Conservation (phyloP, 2,113 vertebrate genomes). For the Calyptomena viridis region DNA sequence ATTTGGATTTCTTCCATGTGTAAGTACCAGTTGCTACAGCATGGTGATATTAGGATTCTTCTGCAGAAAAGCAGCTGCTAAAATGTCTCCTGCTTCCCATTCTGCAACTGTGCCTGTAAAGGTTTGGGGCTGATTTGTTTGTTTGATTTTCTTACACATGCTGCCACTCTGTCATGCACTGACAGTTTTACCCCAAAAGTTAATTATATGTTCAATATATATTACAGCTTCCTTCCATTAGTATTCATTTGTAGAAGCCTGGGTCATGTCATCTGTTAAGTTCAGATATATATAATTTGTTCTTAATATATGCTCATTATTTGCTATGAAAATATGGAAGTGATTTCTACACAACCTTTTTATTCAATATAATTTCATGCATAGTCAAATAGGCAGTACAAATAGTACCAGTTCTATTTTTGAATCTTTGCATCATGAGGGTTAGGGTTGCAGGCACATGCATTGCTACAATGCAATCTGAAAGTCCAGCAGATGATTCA, state of each 20-base stretch:
- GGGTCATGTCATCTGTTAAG: slow-evolving; percentile 32
- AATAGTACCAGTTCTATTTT: slow-evolving; percentile 1
- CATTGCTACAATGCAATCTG: not conserved
- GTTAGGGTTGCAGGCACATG: not conserved
- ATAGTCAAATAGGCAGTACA: slow-evolving; percentile 11
- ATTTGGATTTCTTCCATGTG: not conserved
- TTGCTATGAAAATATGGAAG: slow-evolving; percentile 36
- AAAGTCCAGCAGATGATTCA: not conserved
- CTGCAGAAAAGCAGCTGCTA: not conserved
- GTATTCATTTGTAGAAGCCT: slow-evolving; percentile 37
- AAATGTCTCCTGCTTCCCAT: not conserved
- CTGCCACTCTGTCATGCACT: not conserved
- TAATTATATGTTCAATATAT: slow-evolving; percentile 47
- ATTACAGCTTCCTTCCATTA: slow-evolving; percentile 34
- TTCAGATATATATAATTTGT: slow-evolving; percentile 44
- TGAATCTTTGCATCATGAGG: not conserved
- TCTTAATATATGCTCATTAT: slow-evolving; percentile 54
- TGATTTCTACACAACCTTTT: slow-evolving; percentile 26
- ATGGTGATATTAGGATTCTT: not conserved
- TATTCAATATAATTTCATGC: slow-evolving; percentile 32
- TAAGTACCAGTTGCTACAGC: not conserved
- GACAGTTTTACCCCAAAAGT: slow-evolving; percentile 32
- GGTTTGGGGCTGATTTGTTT: not conserved
- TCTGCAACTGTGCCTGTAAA: not conserved
- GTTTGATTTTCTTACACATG: not conserved